Percentiles rank a stretch among this genome's conserved stretches.
Evolutionary conservation across 2,888 invertebrate genomes (phyloP).

Genomic region (Dione juno): DNA sequence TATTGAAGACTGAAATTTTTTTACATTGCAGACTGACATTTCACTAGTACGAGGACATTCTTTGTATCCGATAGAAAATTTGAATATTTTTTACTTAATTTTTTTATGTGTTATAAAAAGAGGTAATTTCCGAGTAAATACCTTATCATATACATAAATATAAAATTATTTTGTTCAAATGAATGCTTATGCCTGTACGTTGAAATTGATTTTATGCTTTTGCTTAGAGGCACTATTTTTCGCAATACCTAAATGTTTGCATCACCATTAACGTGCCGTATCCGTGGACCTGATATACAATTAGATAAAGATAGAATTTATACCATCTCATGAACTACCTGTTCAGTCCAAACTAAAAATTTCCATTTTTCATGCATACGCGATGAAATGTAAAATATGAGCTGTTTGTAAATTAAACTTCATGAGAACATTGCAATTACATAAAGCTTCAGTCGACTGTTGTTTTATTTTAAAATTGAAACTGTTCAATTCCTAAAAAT

Average conservation of each 20-base stretch:
- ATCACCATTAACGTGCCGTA: conserved; percentile 31
- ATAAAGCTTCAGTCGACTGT: conserved; percentile 1
- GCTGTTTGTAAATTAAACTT: conserved; percentile 25
- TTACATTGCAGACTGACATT: background rate
- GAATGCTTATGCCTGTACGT: too few relatives aligned
- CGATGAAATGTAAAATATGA: conserved; percentile 39
- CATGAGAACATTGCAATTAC: conserved; percentile 7
- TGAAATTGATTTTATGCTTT: conserved; percentile 20
- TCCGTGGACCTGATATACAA: conserved; percentile 33
- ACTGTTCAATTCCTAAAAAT: too few relatives aligned
- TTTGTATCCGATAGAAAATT: too few relatives aligned
- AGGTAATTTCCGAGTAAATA: background rate
- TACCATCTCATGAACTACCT: conserved; percentile 34
- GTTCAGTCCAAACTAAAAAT: conserved; percentile 36
- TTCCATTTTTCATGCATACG: conserved; percentile 45
- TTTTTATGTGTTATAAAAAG: too few relatives aligned
- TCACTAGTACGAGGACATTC: background rate
- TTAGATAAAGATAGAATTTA: conserved; percentile 35
- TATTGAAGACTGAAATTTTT: conserved; percentile 80
- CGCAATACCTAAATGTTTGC: conserved; percentile 21
- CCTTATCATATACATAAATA: background rate
- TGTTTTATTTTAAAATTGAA: background rate
- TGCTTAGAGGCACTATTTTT: conserved; percentile 14
- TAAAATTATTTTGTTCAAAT: too few relatives aligned
- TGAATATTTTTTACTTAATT: too few relatives aligned